Evolutionary conservation across 2,888 invertebrate genomes (phyloP).

Genomic region (Drosophila sordidapex): DNA sequence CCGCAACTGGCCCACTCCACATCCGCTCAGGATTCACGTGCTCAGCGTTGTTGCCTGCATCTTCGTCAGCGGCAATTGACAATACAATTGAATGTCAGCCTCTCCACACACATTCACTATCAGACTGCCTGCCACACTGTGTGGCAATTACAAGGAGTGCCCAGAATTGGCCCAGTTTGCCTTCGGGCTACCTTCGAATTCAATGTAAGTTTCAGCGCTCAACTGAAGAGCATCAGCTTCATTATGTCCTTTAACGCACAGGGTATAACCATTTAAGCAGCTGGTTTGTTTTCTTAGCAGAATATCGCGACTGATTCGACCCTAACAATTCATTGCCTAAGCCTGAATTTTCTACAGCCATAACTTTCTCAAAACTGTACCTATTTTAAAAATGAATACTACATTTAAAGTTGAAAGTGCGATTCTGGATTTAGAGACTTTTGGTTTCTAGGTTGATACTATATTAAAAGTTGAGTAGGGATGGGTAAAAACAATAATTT

Average conservation of each 20-base stretch:
- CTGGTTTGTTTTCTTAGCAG: neutral
- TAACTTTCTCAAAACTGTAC: neutral
- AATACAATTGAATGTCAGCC: constrained; percentile 60
- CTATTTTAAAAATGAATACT: neutral
- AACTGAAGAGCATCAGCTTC: constrained; percentile 28
- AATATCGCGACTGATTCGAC: neutral
- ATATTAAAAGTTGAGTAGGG: neutral
- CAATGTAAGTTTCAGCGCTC: constrained; percentile 28
- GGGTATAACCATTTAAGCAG: constrained; percentile 6
- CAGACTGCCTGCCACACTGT: constrained; percentile 17
- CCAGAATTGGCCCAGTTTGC: constrained; percentile 42
- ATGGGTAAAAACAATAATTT: too few species aligned
- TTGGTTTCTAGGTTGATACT: neutral
- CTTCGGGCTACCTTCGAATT: constrained; percentile 36
- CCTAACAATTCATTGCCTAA: neutral
- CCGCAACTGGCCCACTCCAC: constrained; percentile 18
- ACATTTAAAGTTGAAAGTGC: neutral
- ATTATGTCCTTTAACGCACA: constrained; percentile 34
- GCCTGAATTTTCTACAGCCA: neutral
- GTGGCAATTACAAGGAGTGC: constrained; percentile 76
- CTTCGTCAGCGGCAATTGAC: constrained; percentile 48
- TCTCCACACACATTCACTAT: constrained; percentile 19
- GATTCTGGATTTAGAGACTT: neutral
- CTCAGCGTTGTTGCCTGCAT: constrained; percentile 38
- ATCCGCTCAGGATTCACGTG: neutral